Base-by-base conservation (phyloP, 1,140 invertebrate genomes). In the Asbolus verrucosus region DNA sequence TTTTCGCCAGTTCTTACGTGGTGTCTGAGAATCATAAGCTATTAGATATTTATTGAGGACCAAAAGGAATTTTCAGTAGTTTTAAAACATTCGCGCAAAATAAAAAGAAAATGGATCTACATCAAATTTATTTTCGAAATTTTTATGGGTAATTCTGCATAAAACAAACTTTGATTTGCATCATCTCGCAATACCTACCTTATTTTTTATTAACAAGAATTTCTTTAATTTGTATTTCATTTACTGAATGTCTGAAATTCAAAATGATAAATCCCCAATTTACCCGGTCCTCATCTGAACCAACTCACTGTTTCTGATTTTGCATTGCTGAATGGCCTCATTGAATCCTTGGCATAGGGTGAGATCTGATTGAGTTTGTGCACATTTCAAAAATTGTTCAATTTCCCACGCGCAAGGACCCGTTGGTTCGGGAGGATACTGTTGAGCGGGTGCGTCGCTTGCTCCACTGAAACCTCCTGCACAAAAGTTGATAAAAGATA, bases 291-390 rank as follows among this genome's bases (percentile, higher is more conserved):
- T 13, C n/a, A 5, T 36, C 2, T 5, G 27, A 27, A 1, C 18
- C n/a, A 27, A 76, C 77, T 78, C 68, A 81, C 78, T 76, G 69
- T 80, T 73, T 68, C 73, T 74, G 67, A 85, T 73, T 85, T 94
- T 94, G 91, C 95, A 97, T 81, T 96, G 93, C 74, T 94, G 90
- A 69, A 97, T 84, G 62, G 93, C 94, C 82, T 97, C 94, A 81
- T 96, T 97, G 82, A 97, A 97, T 41, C 94, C 95, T 76, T 95
- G 90, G 79, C 95, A 97, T 1, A 97, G 85, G 2, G 88, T 87
- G 5, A 97, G 80, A 81, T 97, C 95, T 21, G 87, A 85, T 77
- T 96, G 93, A 38, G 89, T 89, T 77, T 94, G 88, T 43, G 94
- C 93, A 79, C 94, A 96, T 72, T 95, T 88, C 11, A 97, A 82